Evolutionary conservation across 2,888 invertebrate species (phyloP).

Genomic region (Heliconius charithonia): DNA sequence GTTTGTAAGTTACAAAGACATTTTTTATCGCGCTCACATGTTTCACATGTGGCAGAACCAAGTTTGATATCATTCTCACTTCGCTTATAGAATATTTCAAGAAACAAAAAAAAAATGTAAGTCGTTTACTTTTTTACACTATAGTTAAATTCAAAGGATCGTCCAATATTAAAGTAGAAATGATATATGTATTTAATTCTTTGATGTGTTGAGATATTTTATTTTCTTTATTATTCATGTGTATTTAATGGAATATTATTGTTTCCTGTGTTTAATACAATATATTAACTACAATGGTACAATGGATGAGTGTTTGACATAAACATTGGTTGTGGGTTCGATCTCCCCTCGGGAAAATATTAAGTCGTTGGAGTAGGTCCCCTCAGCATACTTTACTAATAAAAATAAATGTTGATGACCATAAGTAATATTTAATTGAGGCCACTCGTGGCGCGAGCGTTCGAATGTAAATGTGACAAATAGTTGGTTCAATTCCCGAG

Average conservation of each 20-base stretch:
- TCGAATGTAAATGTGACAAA: too few species aligned
- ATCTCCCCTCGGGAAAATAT: too few species aligned
- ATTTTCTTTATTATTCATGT: not conserved
- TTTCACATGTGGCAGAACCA: slow-evolving; percentile 47
- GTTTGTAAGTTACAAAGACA: slow-evolving; percentile 59
- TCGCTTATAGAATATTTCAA: slow-evolving; percentile 26
- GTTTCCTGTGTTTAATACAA: not conserved
- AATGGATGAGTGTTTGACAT: not conserved
- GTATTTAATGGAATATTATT: not conserved
- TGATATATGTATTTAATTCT: not conserved
- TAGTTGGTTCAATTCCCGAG: too few species aligned
- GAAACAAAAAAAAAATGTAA: slow-evolving; percentile 10
- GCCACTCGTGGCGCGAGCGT: too few species aligned
- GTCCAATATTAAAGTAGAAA: not conserved
- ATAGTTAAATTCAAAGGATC: slow-evolving; percentile 22
- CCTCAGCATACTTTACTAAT: too few species aligned
- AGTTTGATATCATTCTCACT: slow-evolving; percentile 48
- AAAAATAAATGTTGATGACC: too few species aligned
- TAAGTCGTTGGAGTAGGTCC: too few species aligned
- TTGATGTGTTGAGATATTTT: not conserved
- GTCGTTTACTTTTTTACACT: slow-evolving; percentile 8
- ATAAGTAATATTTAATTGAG: too few species aligned
- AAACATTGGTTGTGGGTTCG: too few species aligned
- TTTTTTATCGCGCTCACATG: slow-evolving; percentile 63
- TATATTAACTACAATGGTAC: not conserved